Conservation (phyloP, 2,888 invertebrate species). For the Notodonta dromedarius region DNA sequence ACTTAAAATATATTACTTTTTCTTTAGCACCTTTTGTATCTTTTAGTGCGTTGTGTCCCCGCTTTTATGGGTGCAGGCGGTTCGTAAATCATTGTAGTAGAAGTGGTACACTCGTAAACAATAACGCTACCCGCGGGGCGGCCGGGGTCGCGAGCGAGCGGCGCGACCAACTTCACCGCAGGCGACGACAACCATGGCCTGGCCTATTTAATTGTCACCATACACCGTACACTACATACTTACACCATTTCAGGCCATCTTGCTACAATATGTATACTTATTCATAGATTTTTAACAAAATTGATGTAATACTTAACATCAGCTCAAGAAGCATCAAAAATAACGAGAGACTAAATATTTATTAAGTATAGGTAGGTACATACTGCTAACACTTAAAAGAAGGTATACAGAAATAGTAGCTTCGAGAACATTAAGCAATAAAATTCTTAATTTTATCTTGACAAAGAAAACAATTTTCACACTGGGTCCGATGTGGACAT, state of each 20-base stretch:
- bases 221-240: neutral
- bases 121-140: conserved; percentile 67
- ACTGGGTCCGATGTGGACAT: conserved; percentile 65
- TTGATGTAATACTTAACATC: neutral
- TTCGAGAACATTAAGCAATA: conserved; percentile 52
- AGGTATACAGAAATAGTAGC: conserved; percentile 31
- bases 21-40: conserved; percentile 84
- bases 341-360: neutral
- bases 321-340: neutral
- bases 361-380: conserved; percentile 21
- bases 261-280: no score
- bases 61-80: conserved; percentile 79
- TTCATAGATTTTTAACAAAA: neutral
- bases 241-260: no score
- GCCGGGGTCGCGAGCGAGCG: conserved; percentile 8
- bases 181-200: conserved; percentile 17
- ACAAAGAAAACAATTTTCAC: conserved; percentile 74
- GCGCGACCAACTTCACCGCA: conserved; percentile 6
- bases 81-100: conserved; percentile 83
- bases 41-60: conserved; percentile 82
- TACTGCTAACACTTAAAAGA: conserved; percentile 30
- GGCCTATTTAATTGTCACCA: neutral
- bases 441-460: conserved; percentile 61
- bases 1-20: conserved; percentile 82
- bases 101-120: conserved; percentile 79